Evolutionary conservation across 2,797 vertebrate species (phyloP).

Genomic region (Myotis planiceps): DNA sequence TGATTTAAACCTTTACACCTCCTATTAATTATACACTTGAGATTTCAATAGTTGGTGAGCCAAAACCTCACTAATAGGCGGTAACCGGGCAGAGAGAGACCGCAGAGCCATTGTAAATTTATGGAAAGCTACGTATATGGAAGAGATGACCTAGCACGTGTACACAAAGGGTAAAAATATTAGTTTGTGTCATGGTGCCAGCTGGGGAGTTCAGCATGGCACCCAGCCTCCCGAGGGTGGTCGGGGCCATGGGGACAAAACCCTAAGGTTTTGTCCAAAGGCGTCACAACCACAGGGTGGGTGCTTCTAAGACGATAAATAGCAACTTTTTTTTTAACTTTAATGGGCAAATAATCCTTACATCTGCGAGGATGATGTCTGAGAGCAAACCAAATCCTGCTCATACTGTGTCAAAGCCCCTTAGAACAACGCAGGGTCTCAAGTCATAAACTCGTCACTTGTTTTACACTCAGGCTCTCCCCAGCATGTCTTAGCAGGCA

Average conservation of each 20-base stretch:
- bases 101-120: neutral
- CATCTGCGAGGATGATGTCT: neutral
- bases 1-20: neutral
- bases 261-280: neutral
- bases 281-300: fast-evolving
- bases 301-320: neutral
- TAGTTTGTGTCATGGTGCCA: neutral
- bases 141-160: fast-evolving
- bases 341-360: neutral
- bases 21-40: slow-evolving; percentile 38
- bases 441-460: neutral
- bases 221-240: neutral
- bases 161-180: neutral
- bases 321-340: neutral
- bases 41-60: neutral
- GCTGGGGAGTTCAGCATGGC: no score
- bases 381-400: neutral
- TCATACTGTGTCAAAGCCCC: neutral
- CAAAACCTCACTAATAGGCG: neutral
- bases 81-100: neutral
- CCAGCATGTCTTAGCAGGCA: neutral
- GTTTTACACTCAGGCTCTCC: no score
- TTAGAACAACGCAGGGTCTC: neutral
- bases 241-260: no score
- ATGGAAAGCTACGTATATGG: neutral